phyloP scores from a whole-genome alignment of 2,113 vertebrate genomes.

The Aptenodytes forsteri region DNA sequence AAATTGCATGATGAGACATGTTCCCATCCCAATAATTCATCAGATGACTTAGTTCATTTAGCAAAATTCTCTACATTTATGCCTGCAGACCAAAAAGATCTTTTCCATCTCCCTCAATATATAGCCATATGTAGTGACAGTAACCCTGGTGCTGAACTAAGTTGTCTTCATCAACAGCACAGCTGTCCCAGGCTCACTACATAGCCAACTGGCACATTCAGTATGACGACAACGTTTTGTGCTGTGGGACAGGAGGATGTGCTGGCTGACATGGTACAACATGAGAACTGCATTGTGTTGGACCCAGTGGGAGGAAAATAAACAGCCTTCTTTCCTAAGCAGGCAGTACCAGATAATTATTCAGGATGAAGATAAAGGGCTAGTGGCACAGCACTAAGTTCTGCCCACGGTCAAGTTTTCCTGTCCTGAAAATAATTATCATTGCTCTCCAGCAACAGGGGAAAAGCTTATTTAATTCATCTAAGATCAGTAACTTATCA shows the following conservation, averaged over 20 bases:
- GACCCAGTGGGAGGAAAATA: not conserved
- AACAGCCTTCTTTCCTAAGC: not conserved
- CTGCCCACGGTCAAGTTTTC: not conserved
- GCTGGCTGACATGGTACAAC: not conserved
- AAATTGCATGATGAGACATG: not conserved
- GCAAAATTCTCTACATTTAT: not conserved
- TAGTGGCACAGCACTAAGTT: not conserved
- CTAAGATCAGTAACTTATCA: not conserved
- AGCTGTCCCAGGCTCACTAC: not conserved
- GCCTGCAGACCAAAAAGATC: not conserved
- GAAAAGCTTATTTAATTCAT: not conserved
- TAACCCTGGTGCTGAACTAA: not conserved
- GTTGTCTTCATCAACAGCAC: not conserved
- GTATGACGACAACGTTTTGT: not conserved
- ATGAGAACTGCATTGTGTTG: not conserved
- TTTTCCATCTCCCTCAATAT: not conserved
- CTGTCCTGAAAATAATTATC: not conserved
- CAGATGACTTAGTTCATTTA: not conserved
- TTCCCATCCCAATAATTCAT: not conserved
- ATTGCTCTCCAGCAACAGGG: not conserved
- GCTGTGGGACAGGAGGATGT: not conserved
- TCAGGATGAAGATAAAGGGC: not conserved
- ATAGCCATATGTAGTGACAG: not conserved
- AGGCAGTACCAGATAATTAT: not conserved
- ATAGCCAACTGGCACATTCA: not conserved